Evolutionary conservation across 2,113 vertebrate species (phyloP).

Genomic region (Gobiocypris rarus): DNA sequence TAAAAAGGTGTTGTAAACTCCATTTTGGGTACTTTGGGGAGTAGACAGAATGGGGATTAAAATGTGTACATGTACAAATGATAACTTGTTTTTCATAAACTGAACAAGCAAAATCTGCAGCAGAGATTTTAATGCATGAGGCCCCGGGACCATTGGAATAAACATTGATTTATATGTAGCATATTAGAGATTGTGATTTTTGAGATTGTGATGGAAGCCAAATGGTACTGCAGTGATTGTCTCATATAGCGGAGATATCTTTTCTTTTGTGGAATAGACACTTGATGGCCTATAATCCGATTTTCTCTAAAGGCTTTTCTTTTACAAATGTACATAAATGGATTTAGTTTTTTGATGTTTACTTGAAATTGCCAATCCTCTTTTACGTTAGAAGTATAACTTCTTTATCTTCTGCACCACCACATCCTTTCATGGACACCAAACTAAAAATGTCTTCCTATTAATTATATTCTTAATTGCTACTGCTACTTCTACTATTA

Average conservation of each 20-base stretch:
- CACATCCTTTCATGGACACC: background rate
- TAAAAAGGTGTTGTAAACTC: constrained; percentile 14
- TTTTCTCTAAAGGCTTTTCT: constrained; percentile 15
- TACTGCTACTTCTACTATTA: background rate
- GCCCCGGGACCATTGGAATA: background rate
- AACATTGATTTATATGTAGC: background rate
- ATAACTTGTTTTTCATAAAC: background rate
- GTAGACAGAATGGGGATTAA: background rate
- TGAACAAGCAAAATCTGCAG: background rate
- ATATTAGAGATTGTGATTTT: background rate
- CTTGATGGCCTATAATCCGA: background rate
- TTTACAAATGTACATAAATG: background rate
- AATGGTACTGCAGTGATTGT: background rate
- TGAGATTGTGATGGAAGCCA: background rate
- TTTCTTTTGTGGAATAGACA: background rate
- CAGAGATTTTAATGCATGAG: background rate
- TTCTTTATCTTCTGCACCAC: background rate
- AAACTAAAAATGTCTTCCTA: background rate
- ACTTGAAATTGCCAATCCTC: background rate
- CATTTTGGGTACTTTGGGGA: background rate
- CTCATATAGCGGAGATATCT: background rate
- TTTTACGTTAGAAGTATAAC: background rate
- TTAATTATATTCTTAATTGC: background rate
- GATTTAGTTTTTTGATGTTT: constrained; percentile 8
- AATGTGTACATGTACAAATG: background rate